These are phyloP conservation scores for Drosophila parabipectinata DNA, from an alignment of 1,140 invertebrate genomes.

Conservation along the genomic window DNA sequence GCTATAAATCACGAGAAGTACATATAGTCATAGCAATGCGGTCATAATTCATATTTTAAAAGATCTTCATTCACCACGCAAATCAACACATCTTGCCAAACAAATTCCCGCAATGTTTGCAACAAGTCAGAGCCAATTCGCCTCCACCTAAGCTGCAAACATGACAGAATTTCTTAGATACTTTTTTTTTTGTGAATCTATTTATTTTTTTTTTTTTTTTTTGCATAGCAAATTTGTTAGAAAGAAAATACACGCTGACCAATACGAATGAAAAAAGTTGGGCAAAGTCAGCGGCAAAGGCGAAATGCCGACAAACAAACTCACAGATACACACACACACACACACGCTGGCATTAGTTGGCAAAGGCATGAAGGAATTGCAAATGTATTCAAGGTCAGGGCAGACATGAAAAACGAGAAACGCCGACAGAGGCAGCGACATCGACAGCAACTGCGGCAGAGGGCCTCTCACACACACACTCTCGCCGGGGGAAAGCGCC, in stretches of 20 bases:
- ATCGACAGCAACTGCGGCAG: conserved; percentile 6
- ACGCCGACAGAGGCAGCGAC: conserved; percentile 39
- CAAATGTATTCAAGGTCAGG: conserved; percentile 80
- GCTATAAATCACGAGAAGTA: conserved; percentile 20
- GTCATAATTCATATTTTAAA: conserved; percentile 45
- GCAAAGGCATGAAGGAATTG: conserved; percentile 66
- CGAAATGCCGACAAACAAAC: conserved; percentile 53
- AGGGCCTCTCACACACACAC: conserved; percentile 20
- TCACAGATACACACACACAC: conserved; percentile 18
- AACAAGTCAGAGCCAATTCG: conserved; percentile 57
- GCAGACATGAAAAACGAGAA: conserved; percentile 68
- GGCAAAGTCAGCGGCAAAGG: conserved; percentile 21
- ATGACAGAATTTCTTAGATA: conserved; percentile 37
- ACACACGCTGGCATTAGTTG: conserved; percentile 41
- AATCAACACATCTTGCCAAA: conserved; percentile 31
- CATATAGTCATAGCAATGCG: conserved; percentile 7
- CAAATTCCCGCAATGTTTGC: conserved; percentile 50
- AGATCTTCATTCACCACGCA: conserved; percentile 24
- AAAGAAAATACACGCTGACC: conserved; percentile 22
- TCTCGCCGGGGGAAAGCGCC: conserved; percentile 4
- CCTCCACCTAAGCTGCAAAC: conserved; percentile 65
- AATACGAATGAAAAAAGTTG: conserved; percentile 37
- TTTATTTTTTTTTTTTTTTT: conserved; percentile 11
- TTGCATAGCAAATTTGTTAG: conserved; percentile 40
- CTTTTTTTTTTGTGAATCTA: conserved; percentile 1